Percentiles rank a stretch among this genome's conserved stretches.
Evolutionary conservation across 2,113 vertebrate genomes (phyloP).

Genomic region (Regulus satrapa): DNA sequence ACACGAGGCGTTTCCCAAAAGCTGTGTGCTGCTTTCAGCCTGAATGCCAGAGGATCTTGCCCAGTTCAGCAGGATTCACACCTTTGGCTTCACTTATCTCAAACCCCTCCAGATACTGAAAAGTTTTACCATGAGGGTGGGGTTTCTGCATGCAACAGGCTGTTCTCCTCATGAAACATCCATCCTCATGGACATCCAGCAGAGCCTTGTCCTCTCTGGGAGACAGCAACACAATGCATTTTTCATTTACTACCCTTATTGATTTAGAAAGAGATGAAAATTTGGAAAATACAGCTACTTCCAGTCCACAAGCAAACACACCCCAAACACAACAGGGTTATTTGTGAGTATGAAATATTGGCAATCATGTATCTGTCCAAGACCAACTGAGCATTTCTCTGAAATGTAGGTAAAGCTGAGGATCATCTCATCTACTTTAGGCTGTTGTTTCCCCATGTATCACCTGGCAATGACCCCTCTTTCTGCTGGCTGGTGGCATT

Average conservation of each 20-base stretch:
- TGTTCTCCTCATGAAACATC: not conserved
- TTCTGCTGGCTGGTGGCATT: not conserved
- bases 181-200: not conserved
- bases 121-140: not conserved
- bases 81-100: not conserved
- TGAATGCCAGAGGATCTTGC: not conserved
- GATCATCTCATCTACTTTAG: not conserved
- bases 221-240: not conserved
- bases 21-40: not conserved
- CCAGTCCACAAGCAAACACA: rapidly evolving
- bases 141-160: rapidly evolving
- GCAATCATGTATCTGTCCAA: not conserved
- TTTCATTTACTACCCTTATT: not conserved
- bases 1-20: not conserved
- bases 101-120: not conserved
- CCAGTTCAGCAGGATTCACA: not conserved
- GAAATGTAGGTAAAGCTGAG: not conserved
- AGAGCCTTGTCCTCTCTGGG: not conserved
- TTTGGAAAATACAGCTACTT: not conserved
- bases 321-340: no score
- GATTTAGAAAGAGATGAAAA: not conserved
- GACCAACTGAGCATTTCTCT: not conserved
- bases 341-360: not conserved
- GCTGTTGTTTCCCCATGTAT: not conserved
- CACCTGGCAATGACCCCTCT: not conserved